Evolutionary conservation across 92 coral and sea anemone genomes (phyloP).

Genomic region (Palythoa grandiflora): DNA sequence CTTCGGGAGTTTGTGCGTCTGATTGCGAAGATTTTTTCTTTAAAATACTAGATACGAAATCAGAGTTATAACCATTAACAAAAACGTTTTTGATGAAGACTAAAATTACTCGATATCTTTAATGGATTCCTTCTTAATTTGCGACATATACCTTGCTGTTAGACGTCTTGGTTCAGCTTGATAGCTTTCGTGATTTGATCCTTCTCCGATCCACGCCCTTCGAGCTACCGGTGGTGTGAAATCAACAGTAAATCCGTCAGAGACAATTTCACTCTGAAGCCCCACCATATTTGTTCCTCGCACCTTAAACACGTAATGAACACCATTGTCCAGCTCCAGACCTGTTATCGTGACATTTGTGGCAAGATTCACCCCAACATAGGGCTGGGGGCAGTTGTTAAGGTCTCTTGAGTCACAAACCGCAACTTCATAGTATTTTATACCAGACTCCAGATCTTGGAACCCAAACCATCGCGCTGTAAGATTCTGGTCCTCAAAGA

Average conservation of each 20-base stretch:
- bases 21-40: no score
- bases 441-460: constrained; percentile 83
- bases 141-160: no score
- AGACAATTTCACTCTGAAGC: constrained; percentile 67
- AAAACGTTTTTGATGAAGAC: no score
- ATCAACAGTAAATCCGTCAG: constrained; percentile 86
- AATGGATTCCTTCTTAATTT: no score
- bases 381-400: constrained; percentile 81
- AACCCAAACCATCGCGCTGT: constrained; percentile 81
- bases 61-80: no score
- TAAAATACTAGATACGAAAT: no score
- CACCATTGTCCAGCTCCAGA: constrained; percentile 81
- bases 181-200: constrained; percentile 33
- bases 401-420: constrained; percentile 80
- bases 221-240: constrained; percentile 77
- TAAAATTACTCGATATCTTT: no score
- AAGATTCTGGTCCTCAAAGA: constrained; percentile 72
- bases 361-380: constrained; percentile 65
- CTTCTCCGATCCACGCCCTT: constrained; percentile 65
- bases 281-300: constrained; percentile 85
- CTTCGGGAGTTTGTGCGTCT: no score
- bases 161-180: constrained; percentile 58
- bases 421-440: constrained; percentile 74
- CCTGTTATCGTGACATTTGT: constrained; percentile 76
- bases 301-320: constrained; percentile 70